Evolutionary conservation across 2,888 invertebrate species (phyloP).

Genomic region (Penaeus monodon): DNA sequence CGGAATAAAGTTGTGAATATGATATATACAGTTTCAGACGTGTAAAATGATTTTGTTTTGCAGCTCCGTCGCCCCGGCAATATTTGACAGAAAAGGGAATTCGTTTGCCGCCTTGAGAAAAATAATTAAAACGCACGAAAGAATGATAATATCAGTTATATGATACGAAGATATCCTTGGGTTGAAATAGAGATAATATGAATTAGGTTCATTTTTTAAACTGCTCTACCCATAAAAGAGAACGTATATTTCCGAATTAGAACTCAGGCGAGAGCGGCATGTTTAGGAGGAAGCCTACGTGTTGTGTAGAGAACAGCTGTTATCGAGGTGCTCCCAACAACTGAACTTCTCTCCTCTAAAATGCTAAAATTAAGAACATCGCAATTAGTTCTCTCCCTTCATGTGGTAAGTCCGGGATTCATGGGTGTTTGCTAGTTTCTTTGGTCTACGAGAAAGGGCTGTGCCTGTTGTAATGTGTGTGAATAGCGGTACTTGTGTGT

Average conservation of each 20-base stretch:
- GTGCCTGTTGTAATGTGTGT: not conserved
- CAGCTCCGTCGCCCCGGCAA: conserved; percentile 7
- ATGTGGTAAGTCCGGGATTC: conserved; percentile 14
- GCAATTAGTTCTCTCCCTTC: conserved; percentile 21
- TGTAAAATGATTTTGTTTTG: not conserved
- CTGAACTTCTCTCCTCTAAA: conserved; percentile 7
- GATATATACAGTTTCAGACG: not conserved
- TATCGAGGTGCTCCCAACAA: not conserved
- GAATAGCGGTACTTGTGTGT: no score
- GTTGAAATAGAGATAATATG: no score
- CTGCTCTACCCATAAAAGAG: no score
- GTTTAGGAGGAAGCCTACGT: conserved; percentile 30
- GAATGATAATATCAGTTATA: no score
- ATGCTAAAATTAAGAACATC: conserved; percentile 24
- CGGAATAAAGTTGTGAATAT: no score
- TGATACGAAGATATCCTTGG: no score
- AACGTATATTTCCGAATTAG: no score
- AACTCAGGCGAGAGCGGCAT: no score
- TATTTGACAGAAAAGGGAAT: conserved; percentile 7
- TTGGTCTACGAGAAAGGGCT: not conserved
- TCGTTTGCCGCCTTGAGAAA: not conserved
- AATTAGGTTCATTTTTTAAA: no score
- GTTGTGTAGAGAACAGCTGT: conserved; percentile 49
- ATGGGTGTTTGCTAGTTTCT: not conserved
- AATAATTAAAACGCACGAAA: not conserved